Evolutionary conservation across 2,113 vertebrate genomes (phyloP), one percentile per base, ranked within the genome.

Genomic region (Salvelinus namaycush): DNA sequence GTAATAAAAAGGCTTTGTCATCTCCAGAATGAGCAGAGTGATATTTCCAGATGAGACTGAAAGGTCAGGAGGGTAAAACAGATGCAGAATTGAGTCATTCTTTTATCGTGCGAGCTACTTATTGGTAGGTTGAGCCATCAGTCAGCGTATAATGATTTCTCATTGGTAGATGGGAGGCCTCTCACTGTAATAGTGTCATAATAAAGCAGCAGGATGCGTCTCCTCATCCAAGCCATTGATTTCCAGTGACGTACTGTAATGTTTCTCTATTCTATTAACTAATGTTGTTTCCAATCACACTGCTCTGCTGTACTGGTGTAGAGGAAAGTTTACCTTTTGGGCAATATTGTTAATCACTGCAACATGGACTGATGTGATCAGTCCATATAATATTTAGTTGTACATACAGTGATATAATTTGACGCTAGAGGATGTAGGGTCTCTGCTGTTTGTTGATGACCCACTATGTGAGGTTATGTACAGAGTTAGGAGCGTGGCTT

Each of bases 61-160:
- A 80, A 80, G 79, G 78, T 51, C 73, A 74, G 31, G 54, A 71
- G 72, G 54, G 18, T 62, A 68, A 62, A 67, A 68, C 71, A 78
- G 3, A 54, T 54, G 49, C 49, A 44, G 39, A 9, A 13, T 54
- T 54, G 13, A 54, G 12, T 54, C 49, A 18, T 18, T 7, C 3
- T 14, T 14, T 18, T 14, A 54, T 18, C 16, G 49, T 54, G 49
- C 18, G 49, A 18, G 12, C 49, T 14, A 18, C 49, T 54, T 18
- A 57, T 71, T 24, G 22, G 68, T 9, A 31, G 20, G 68, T 57
- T 68, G 70, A 39, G 34, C 44, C 68, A 49, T 70, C 68, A 9
- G 16, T 70, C 68, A 70, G 14, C 39, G 9, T 5, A 49, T 31
- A 39, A 8, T 71, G 26, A 2, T 13, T 60, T 70, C 44, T 48